These are phyloP conservation scores for Mycalesis mineus DNA, from an alignment of 2,888 invertebrate species.

Conservation along the genomic window DNA sequence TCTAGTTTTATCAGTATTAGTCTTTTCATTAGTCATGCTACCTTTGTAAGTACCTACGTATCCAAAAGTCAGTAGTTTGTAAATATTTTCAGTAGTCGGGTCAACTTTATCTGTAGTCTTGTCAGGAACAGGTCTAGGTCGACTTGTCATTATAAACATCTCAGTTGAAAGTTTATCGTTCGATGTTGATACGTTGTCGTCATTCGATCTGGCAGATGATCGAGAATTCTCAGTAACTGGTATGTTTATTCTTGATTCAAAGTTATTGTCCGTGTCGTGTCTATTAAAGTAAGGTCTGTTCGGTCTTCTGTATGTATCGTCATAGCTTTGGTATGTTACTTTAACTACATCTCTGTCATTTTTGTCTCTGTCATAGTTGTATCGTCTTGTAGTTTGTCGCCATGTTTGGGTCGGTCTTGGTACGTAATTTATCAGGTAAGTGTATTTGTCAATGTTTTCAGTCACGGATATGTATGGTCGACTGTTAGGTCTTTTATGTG, in stretches of 20 bases:
- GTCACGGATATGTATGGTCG: slow-evolving; percentile 69
- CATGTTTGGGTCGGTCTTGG: slow-evolving; percentile 71
- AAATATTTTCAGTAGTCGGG: slow-evolving; percentile 58
- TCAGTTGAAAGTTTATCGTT: slow-evolving; percentile 36
- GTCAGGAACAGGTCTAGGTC: slow-evolving; percentile 28
- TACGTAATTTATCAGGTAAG: slow-evolving; percentile 74
- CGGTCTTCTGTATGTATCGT: slow-evolving; percentile 66
- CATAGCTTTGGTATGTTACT: slow-evolving; percentile 70
- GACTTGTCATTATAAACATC: slow-evolving; percentile 28
- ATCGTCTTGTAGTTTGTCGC: slow-evolving; percentile 59
- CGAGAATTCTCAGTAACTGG: slow-evolving; percentile 47
- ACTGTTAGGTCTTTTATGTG: slow-evolving; percentile 60
- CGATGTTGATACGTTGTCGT: slow-evolving; percentile 33
- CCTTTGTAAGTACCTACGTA: slow-evolving; percentile 72
- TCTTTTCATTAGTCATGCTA: slow-evolving; percentile 31
- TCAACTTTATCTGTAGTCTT: slow-evolving; percentile 36
- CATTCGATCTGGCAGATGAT: slow-evolving; percentile 66
- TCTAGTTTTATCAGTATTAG: slow-evolving; percentile 30
- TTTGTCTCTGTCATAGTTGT: slow-evolving; percentile 23
- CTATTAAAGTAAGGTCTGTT: slow-evolving; percentile 61
- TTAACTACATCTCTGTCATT: slow-evolving; percentile 65
- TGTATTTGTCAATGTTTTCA: slow-evolving; percentile 70
- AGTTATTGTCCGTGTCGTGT: slow-evolving; percentile 41
- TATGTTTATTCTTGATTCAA: slow-evolving; percentile 48
- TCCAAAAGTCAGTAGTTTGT: slow-evolving; percentile 71